phyloP scores from a whole-genome alignment of 2,888 invertebrate species.

The Rhagophthalmus giganteus region DNA sequence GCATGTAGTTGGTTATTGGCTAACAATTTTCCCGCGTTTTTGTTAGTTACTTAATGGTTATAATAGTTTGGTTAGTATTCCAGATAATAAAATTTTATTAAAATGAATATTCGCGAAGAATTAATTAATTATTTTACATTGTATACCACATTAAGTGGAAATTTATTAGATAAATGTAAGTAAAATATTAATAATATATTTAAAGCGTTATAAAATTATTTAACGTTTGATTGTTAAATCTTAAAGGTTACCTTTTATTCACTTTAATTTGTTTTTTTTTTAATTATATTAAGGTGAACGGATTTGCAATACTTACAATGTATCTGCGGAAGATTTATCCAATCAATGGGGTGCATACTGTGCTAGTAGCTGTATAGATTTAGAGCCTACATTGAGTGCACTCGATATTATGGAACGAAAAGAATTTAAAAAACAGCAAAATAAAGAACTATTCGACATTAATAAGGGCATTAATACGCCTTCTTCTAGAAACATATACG shows the following conservation, averaged over 20 bases:
- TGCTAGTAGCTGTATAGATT: constrained; percentile 65
- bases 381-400: constrained; percentile 63
- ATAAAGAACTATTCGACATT: background rate
- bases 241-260: constrained; percentile 1
- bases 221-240: background rate
- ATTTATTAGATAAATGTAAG: constrained; percentile 64
- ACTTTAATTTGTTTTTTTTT: background rate
- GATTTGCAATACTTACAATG: constrained; percentile 65
- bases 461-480: constrained; percentile 6
- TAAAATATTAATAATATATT: constrained; percentile 13
- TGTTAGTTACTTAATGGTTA: background rate
- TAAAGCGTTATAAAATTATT: background rate
- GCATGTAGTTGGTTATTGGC: too few species aligned
- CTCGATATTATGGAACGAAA: constrained; percentile 67
- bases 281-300: constrained; percentile 59
- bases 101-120: constrained; percentile 23
- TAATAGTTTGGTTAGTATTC: background rate
- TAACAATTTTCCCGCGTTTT: constrained; percentile 14
- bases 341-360: constrained; percentile 81
- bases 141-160: constrained; percentile 53
- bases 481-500: constrained; percentile 1
- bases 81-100: background rate
- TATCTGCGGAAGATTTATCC: constrained; percentile 70
- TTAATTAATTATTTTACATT: constrained; percentile 41
- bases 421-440: constrained; percentile 59